Conservation (phyloP, 2,113 vertebrate genomes). For the Xerus inauris region DNA sequence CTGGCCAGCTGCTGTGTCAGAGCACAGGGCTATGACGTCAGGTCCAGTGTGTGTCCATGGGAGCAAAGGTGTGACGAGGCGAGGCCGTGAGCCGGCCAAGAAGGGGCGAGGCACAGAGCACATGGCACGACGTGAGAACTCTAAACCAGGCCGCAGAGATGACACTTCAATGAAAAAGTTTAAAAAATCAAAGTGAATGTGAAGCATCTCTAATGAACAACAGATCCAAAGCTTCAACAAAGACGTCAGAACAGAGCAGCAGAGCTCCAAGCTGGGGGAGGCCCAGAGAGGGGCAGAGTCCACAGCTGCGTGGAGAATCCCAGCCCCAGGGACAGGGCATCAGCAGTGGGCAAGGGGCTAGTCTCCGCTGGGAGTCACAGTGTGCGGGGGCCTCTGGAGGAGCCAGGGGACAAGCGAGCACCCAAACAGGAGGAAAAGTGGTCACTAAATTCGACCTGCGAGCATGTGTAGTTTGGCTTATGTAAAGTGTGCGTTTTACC, state of each 20-base stretch:
- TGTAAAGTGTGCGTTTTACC: no score
- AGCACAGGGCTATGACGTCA: no score
- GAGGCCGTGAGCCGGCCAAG: neutral
- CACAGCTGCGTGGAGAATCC: neutral
- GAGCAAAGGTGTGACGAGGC: neutral
- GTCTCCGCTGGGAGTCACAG: no score
- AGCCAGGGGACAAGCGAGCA: accelerated
- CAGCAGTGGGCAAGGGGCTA: neutral
- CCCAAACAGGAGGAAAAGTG: accelerated
- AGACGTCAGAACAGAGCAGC: neutral
- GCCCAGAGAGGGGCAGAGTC: no score
- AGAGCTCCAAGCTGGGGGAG: neutral
- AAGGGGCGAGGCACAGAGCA: accelerated
- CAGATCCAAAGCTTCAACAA: neutral
- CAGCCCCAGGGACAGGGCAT: neutral
- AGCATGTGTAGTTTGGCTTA: accelerated
- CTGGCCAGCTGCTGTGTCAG: no score
- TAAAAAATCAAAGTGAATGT: neutral
- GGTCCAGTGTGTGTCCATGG: no score
- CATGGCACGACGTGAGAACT: neutral
- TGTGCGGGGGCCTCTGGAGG: no score
- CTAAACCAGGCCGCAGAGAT: neutral
- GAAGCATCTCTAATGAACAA: neutral
- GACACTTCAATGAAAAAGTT: neutral
- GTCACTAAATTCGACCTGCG: accelerated